Evolutionary conservation across 2,113 vertebrate species (phyloP).

Genomic region (Ctenodactylus gundi): DNA sequence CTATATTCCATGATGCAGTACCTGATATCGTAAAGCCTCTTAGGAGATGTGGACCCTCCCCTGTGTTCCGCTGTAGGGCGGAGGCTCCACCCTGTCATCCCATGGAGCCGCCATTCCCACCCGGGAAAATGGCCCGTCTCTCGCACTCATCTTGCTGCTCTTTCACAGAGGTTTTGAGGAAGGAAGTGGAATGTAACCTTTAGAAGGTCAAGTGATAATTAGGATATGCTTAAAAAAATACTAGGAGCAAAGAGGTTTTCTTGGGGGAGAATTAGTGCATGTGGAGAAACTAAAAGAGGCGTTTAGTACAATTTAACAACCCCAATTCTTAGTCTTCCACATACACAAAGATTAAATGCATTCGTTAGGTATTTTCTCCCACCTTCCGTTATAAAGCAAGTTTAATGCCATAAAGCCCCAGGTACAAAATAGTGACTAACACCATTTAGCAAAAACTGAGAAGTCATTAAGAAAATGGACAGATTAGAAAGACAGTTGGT

Average conservation of each 20-base stretch:
- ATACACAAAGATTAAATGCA: not conserved
- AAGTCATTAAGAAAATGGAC: not conserved
- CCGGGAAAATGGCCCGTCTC: not conserved
- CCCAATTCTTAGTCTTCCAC: not conserved
- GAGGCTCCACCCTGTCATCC: not conserved
- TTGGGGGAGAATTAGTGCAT: not conserved
- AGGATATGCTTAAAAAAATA: conserved; percentile 21
- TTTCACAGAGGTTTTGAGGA: not conserved
- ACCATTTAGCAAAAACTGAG: not conserved
- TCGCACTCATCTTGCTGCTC: not conserved
- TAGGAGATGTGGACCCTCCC: not conserved
- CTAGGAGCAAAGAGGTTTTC: not conserved
- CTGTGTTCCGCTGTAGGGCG: not conserved
- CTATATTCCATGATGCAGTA: not conserved
- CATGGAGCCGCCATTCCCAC: not conserved
- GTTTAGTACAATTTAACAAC: not conserved
- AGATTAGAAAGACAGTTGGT: not conserved
- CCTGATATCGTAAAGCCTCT: not conserved
- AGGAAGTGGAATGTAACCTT: not conserved
- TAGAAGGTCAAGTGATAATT: not conserved
- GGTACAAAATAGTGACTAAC: not conserved
- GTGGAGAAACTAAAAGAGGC: not conserved
- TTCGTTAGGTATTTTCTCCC: not conserved
- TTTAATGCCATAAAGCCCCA: not conserved
- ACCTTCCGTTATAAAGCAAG: not conserved